These are phyloP conservation scores for Fregetta grallaria DNA, from an alignment of 2,113 vertebrate species.

Conservation along the genomic window DNA sequence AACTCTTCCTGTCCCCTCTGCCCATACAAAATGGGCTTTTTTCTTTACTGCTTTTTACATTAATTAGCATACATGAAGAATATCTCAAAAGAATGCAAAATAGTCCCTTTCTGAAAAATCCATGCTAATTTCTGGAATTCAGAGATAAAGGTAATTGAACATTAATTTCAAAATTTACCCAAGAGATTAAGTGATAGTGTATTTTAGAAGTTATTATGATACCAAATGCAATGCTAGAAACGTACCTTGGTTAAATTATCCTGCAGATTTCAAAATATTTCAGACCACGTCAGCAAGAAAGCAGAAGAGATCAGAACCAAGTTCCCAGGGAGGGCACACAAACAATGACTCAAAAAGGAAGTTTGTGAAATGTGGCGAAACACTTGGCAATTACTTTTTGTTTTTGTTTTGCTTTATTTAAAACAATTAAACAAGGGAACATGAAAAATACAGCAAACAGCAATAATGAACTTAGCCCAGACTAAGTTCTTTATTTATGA, in stretches of 20 bases:
- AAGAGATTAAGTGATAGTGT: background rate
- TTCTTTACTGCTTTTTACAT: background rate
- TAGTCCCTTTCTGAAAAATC: background rate
- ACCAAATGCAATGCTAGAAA: background rate
- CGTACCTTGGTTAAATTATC: background rate
- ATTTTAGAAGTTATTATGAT: background rate
- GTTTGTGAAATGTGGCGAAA: slow-evolving; percentile 12
- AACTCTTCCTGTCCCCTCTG: background rate
- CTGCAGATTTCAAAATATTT: background rate
- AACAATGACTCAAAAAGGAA: slow-evolving; percentile 36
- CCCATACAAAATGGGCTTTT: background rate
- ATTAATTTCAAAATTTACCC: background rate
- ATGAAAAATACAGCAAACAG: background rate
- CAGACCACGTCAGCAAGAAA: background rate
- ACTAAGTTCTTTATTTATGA: background rate
- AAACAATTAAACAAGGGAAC: background rate
- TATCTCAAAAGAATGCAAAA: background rate
- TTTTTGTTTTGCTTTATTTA: background rate
- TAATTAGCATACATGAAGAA: background rate
- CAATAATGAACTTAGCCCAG: background rate
- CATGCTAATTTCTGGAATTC: background rate
- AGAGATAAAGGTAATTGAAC: background rate
- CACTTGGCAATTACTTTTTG: background rate
- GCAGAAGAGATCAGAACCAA: background rate
- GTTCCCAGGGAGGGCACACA: slow-evolving; percentile 15